Base-by-base conservation (phyloP, 1,140 invertebrate genomes). In the Agraylea sexmaculata region DNA sequence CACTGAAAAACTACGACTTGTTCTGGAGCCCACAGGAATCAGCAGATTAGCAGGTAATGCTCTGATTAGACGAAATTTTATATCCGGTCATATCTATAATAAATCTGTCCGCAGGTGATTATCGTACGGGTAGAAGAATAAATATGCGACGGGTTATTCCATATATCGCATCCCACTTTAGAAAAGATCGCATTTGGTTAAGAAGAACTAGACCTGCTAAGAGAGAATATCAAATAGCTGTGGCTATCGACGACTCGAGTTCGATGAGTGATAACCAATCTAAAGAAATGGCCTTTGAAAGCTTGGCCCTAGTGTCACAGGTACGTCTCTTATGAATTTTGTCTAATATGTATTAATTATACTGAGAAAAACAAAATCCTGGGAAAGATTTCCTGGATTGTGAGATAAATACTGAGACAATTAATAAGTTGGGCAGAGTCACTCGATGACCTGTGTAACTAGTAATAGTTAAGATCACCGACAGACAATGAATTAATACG, bases 181-280 rank as follows among this genome's bases (percentile, higher is more conserved):
- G 93, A 22, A 99, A 99, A 58, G 94, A 99, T 56, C 95, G 96
- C 59, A 99, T 99, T 54, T 99, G 96, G 96, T 54, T 99, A 47
- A 68, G 94, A 31, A 67, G 96, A 32, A 98, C 88, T 0, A 93
- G 95, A 63, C 91, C 91, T 0, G 91, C 87, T 0, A 91, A 96
- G 58, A 70, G 96, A 37, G 81, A 98, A 49, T 99, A 98, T 65
- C 92, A 97, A 60, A 93, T 99, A 23, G 76, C 91, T 19, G 68
- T 99, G 10, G 95, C 96, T 1, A 77, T 99, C 6, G 96, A 99
- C 64, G 93, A 99, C 63, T 98, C 94, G 0, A 87, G 86, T 32
- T 88, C 84, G 40, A 92, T 93, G 88, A 70, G 77, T 8, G 83
- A 91, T 53, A 91, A 88, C 63, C 76, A 83, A 57, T 88, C 87